Conservation (phyloP, 2,113 vertebrate species). For the Equus quagga region DNA sequence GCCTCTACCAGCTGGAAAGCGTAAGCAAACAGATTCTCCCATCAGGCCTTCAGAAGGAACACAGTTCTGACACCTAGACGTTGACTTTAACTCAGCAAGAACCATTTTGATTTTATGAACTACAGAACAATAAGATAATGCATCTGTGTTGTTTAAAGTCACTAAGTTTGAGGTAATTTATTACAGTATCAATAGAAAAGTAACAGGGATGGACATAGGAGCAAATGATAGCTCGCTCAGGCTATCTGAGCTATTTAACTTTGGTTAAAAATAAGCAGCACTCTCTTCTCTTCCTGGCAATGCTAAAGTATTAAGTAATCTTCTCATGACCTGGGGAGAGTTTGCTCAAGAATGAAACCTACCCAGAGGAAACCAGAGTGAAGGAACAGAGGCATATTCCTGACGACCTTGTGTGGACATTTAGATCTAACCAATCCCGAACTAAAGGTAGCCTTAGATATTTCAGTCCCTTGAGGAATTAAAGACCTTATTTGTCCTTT, state of each 20-base stretch:
- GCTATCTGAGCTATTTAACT: neutral
- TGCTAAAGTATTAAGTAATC: neutral
- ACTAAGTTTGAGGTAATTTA: neutral
- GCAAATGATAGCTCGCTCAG: neutral
- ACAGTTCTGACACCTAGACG: neutral
- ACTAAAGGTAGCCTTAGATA: neutral
- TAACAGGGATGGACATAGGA: neutral
- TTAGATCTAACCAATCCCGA: neutral
- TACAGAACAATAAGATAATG: neutral
- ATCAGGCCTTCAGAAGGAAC: neutral
- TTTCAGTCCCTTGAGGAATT: neutral
- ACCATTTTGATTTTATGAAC: neutral
- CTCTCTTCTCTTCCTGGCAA: neutral
- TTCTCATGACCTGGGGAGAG: neutral
- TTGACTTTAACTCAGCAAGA: neutral
- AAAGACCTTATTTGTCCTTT: neutral
- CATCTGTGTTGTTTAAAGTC: neutral
- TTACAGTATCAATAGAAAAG: conserved; percentile 13
- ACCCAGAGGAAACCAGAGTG: neutral
- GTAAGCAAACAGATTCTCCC: neutral
- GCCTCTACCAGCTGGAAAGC: neutral
- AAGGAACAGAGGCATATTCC: neutral
- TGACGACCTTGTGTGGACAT: neutral
- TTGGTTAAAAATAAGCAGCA: neutral
- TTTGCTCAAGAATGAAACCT: neutral